Evolutionary conservation across 1,140 invertebrate species (phyloP).

Genomic region (Trachymyrmex septentrionalis): DNA sequence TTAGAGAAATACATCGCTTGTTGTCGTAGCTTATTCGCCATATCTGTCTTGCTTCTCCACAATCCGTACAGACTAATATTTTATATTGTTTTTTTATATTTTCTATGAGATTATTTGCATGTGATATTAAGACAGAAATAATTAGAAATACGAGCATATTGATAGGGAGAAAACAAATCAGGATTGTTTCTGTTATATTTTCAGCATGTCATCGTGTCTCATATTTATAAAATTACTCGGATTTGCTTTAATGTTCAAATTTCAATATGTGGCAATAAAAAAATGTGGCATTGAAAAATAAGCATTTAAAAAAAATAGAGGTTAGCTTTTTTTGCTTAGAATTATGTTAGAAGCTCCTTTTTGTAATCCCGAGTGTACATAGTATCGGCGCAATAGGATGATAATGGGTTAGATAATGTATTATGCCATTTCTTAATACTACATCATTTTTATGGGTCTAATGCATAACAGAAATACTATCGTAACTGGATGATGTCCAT

Average conservation of each 20-base stretch:
- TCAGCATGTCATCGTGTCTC: background rate
- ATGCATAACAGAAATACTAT: background rate
- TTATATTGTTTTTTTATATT: background rate
- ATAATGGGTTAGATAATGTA: background rate
- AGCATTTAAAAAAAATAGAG: background rate
- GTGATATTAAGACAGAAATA: background rate
- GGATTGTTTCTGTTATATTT: background rate
- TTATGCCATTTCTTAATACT: background rate
- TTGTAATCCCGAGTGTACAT: background rate
- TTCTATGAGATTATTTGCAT: background rate
- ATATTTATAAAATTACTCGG: background rate
- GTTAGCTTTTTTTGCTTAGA: background rate
- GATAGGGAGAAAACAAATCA: background rate
- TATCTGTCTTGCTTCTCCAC: background rate
- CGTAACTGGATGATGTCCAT: conserved; percentile 48
- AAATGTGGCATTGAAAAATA: background rate
- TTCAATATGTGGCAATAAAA: background rate
- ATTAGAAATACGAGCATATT: background rate
- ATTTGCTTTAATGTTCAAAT: background rate
- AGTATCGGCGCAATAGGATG: background rate
- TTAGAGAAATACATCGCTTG: background rate
- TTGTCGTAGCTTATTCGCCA: background rate
- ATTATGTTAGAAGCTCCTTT: background rate
- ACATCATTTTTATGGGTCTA: background rate
- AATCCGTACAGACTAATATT: background rate